Evolutionary conservation across 2,888 invertebrate genomes (phyloP), one percentile per base, ranked within the genome.

Genomic region (Linnaemya tessellans): DNA sequence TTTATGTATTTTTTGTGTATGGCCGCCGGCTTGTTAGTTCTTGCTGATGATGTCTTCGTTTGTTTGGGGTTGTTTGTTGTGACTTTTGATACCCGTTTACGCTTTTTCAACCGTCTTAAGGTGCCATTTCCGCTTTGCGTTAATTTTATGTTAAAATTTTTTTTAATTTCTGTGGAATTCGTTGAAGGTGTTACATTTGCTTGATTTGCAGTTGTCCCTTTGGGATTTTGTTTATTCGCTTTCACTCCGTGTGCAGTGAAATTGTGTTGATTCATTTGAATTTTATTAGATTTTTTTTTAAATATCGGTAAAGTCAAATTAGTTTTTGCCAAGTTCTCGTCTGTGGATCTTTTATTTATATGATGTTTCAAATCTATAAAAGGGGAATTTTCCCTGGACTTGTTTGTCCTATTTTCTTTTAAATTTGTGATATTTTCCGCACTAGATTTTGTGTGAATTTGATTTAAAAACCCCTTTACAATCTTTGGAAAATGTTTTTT

Each of bases 311-410:
- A 22, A 11, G 13, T 80, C 0, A 25, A 51, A 22, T 70, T 71
- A 30, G 18, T 51, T 78, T 41, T 51, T 11, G 43, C 2, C 11
- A 30, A 18, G 11, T 1, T 3, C 0, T 11, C 3, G 10, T 41
- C 20, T 22, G 15, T 10, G 11, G 84, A 84, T 74, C 84, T 60
- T 74, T 84, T 84, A 10, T 22, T 67, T 13, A 80, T 1, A 13
- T 15, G 68, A 78, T 78, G 80, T 65, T 65, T 20, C 5, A 3
- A 11, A 2, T 54, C 11, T 4, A 0, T 18, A 13, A 38, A 10
- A 11, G 18, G 2, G 18, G 46, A 35, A 18, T 30, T 38, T 38
- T 20, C 7, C 1, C 1, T 9, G 3, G 35, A 2, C 8, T 10
- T 15, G 30, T 5, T 56, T 7, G 13, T 15, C 4, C 5, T 13